A percentile compares a stretch with the other conserved stretches of the same genome.
These are phyloP conservation scores for Chesias legatella DNA, from an alignment of 2,888 invertebrate species.

Conservation along the genomic window DNA sequence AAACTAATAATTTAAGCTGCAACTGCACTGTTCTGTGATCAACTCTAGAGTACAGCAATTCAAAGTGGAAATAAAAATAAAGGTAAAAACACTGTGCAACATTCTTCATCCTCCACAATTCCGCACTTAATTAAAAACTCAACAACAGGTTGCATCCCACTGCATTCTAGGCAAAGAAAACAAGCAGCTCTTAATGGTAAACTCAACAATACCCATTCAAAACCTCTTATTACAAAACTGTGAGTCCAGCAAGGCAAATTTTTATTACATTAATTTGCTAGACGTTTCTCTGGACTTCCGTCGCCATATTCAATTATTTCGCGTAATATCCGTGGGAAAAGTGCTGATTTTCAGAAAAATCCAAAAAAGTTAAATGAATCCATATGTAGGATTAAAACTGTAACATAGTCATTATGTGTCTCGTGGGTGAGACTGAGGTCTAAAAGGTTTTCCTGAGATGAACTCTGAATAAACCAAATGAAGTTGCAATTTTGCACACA, in stretches of 20 bases:
- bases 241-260: constrained; percentile 10
- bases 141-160: constrained; percentile 67
- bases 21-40: constrained; percentile 15
- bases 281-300: constrained; percentile 1
- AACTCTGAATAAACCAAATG: too few species aligned
- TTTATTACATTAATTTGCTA: constrained; percentile 11
- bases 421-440: too few species aligned
- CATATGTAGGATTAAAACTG: too few species aligned
- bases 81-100: constrained; percentile 42
- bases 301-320: constrained; percentile 1
- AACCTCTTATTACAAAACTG: constrained; percentile 18
- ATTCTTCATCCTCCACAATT: constrained; percentile 30
- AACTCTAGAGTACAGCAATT: constrained; percentile 44
- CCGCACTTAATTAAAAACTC: constrained; percentile 70
- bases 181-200: constrained; percentile 24
- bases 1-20: neutral
- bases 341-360: too few species aligned
- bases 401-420: too few species aligned
- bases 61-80: constrained; percentile 31
- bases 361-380: too few species aligned
- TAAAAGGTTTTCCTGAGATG: too few species aligned
- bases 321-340: neutral
- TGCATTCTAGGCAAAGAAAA: constrained; percentile 32
- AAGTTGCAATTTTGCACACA: too few species aligned
- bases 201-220: constrained; percentile 27